A percentile compares a stretch with the other conserved stretches of the same genome.
phyloP scores from a whole-genome alignment of 2,113 vertebrate species.

The Nycticorax nycticorax region DNA sequence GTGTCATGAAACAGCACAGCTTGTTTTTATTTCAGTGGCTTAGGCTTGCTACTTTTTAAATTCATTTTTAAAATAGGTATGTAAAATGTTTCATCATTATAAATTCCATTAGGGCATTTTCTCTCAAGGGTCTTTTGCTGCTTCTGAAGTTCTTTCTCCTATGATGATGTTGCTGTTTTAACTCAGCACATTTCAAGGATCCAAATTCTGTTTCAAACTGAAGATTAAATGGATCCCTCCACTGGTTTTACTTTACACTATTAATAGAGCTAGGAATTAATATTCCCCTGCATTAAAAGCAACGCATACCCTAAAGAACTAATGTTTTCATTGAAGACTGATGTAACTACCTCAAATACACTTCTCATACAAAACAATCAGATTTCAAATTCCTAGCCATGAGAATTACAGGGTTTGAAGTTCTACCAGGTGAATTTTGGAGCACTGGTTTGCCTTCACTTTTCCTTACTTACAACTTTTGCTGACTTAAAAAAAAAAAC shows the following conservation, averaged over 20 bases:
- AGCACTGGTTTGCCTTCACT: neutral
- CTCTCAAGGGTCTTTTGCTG: neutral
- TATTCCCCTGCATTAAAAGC: neutral
- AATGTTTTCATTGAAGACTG: neutral
- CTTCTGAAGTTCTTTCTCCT: neutral
- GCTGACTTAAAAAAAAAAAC: neutral
- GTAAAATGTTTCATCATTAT: neutral
- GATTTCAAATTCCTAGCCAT: neutral
- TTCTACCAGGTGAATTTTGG: neutral
- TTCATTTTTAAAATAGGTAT: neutral
- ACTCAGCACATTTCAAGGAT: neutral
- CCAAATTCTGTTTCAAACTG: neutral
- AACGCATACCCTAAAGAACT: neutral
- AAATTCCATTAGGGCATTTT: neutral
- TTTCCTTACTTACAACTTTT: neutral
- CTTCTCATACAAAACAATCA: neutral
- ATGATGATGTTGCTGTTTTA: neutral
- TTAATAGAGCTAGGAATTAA: neutral
- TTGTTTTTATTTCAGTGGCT: conserved; percentile 3
- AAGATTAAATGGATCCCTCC: neutral
- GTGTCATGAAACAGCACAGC: neutral
- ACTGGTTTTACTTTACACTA: neutral
- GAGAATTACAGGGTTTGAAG: neutral
- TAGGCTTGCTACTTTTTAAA: neutral
- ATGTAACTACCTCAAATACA: neutral